A percentile compares a stretch with the other conserved stretches of the same genome.
Evolutionary conservation across 2,113 vertebrate genomes (phyloP).

Genomic region (Helogale parvula): DNA sequence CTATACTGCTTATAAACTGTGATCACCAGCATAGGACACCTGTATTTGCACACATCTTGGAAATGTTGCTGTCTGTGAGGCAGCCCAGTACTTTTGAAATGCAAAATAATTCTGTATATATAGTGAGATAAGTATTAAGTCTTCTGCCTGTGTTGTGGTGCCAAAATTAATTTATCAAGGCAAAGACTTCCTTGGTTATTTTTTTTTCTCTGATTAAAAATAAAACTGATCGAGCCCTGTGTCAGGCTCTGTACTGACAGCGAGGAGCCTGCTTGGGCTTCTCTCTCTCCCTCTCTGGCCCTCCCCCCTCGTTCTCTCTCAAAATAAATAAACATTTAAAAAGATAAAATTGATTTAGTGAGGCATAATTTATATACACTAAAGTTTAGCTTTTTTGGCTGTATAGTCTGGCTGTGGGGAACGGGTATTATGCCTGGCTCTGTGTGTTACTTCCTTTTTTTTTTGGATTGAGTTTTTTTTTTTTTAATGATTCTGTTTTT

Average conservation of each 20-base stretch:
- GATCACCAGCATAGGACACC: background rate
- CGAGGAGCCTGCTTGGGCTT: no score
- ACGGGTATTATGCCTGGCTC: background rate
- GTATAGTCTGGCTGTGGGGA: background rate
- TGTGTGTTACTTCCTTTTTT: background rate
- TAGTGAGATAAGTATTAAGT: background rate
- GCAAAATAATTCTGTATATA: background rate
- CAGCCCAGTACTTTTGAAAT: background rate
- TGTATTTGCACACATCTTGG: background rate
- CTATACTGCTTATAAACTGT: background rate
- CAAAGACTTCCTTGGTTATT: background rate
- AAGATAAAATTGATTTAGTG: background rate
- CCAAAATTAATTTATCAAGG: background rate
- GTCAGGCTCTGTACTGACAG: no score
- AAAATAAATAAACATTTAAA: background rate
- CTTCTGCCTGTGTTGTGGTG: background rate
- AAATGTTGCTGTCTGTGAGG: background rate
- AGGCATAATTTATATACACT: background rate
- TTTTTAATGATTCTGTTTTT: background rate
- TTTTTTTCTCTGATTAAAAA: constrained; percentile 13
- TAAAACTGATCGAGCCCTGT: background rate
- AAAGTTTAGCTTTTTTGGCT: background rate
- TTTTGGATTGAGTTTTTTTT: background rate
- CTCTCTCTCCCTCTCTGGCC: no score
- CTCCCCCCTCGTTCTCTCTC: no score